A percentile compares a stretch with the other conserved stretches of the same genome.
Evolutionary conservation across 2,113 vertebrate species (phyloP).

Genomic region (Thalassarche chlororhynchos): DNA sequence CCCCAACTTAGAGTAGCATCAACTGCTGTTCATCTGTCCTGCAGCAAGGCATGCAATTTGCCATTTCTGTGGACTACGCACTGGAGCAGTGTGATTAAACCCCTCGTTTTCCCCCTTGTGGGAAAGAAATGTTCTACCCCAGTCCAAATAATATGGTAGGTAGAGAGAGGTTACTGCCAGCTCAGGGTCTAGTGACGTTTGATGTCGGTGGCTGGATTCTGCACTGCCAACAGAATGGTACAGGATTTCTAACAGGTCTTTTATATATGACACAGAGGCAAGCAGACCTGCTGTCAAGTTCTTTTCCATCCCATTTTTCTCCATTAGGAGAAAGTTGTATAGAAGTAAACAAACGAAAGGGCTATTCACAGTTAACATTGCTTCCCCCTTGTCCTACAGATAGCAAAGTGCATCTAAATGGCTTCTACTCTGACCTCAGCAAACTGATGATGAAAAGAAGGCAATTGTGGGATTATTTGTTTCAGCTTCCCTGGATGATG

Average conservation of each 20-base stretch:
- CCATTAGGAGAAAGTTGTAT: not conserved
- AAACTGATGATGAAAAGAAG: conserved; percentile 69
- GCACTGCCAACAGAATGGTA: not conserved
- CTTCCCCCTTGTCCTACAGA: conserved; percentile 1
- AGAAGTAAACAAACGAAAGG: not conserved
- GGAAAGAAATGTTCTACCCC: not conserved
- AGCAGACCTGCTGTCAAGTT: not conserved
- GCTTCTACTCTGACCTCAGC: not conserved
- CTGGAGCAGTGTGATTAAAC: not conserved
- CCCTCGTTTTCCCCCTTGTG: not conserved
- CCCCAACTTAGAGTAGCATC: not conserved
- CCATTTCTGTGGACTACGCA: not conserved
- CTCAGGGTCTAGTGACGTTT: not conserved
- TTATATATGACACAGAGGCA: not conserved
- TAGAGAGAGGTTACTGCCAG: not conserved
- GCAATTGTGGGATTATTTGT: conserved; percentile 47
- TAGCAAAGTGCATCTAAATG: conserved; percentile 34
- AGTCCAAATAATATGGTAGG: not conserved
- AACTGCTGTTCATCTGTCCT: not conserved
- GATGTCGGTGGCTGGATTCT: not conserved
- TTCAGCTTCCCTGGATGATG: conserved; percentile 74
- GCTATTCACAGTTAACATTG: not conserved
- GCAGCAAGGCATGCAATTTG: not conserved
- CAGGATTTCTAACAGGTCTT: not conserved
- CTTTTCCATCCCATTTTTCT: not conserved